These are phyloP conservation scores for Etheostoma perlongum DNA, from an alignment of 2,797 vertebrate species.

Conservation along the genomic window DNA sequence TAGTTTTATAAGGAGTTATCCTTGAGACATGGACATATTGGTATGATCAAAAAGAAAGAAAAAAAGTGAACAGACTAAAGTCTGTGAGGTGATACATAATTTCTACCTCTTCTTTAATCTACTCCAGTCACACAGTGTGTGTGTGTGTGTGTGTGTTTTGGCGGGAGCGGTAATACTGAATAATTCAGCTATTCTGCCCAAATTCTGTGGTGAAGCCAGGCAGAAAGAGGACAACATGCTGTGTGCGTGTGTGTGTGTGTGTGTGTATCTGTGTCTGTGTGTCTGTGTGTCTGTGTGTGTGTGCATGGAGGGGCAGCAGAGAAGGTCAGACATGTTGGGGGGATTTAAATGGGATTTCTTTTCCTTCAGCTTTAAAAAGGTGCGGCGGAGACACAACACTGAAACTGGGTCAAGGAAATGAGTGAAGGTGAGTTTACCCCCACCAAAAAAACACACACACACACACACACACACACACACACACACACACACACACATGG, in stretches of 20 bases:
- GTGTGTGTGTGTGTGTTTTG: conserved; percentile 32
- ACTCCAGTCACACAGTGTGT: conserved; percentile 3
- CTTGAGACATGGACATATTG: background rate
- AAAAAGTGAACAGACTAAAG: conserved; percentile 1
- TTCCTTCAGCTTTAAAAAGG: conserved; percentile 60
- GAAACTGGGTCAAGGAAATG: conserved; percentile 78
- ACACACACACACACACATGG: background rate
- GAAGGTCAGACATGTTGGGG: conserved; percentile 68
- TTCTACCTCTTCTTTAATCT: conserved; percentile 33
- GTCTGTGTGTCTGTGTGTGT: conserved; percentile 20
- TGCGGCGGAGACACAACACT: conserved; percentile 51
- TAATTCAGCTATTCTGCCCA: conserved; percentile 81
- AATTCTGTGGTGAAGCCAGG: conserved; percentile 79
- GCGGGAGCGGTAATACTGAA: conserved; percentile 72
- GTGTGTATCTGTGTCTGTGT: conserved; percentile 34
- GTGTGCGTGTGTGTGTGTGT: conserved; percentile 39
- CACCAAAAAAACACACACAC: conserved; percentile 14
- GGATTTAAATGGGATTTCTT: conserved; percentile 66
- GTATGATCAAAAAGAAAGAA: background rate
- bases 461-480: conserved; percentile 15
- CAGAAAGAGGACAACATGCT: conserved; percentile 76
- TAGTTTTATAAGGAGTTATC: background rate
- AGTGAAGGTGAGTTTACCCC: conserved; percentile 68
- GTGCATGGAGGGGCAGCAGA: conserved; percentile 38
- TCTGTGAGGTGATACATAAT: conserved; percentile 18